Conservation (phyloP, 1,140 invertebrate species). For the Caenorhabditis briggsae region DNA sequence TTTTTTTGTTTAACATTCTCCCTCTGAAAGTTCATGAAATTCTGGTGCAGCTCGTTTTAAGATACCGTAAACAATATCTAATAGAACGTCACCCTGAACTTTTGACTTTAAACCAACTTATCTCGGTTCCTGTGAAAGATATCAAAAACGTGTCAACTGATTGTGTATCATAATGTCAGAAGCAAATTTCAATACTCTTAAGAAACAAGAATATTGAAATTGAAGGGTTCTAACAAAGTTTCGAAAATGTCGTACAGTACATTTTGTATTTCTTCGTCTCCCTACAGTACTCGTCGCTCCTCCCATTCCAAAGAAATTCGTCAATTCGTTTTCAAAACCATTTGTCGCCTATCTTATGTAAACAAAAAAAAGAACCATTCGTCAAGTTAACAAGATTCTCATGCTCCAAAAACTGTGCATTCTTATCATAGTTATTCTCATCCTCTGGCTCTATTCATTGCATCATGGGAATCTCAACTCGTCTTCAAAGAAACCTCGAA, state of each 20-base stretch:
- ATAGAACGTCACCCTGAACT: no score
- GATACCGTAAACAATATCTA: no score
- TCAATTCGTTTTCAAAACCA: neutral
- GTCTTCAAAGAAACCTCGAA: conserved; percentile 1
- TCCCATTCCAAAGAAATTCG: neutral
- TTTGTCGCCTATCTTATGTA: neutral
- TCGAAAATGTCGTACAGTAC: neutral
- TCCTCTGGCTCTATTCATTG: neutral
- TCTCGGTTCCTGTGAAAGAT: no score
- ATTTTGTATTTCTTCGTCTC: neutral
- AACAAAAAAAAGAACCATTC: neutral
- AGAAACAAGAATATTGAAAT: no score
- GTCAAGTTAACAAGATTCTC: conserved; percentile 34
- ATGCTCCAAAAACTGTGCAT: conserved; percentile 4
- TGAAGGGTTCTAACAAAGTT: no score
- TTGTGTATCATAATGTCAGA: no score
- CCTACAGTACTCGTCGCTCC: neutral
- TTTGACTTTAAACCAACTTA: no score
- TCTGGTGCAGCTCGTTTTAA: no score
- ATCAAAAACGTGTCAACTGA: no score
- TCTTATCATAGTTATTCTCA: conserved; percentile 7
- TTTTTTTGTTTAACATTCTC: no score
- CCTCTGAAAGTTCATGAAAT: no score
- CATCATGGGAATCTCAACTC: conserved; percentile 15
- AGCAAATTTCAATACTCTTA: no score